A percentile compares a stretch with the other conserved stretches of the same genome.
phyloP scores from a whole-genome alignment of 1,140 invertebrate genomes.

The Frieseomelitta varia region DNA sequence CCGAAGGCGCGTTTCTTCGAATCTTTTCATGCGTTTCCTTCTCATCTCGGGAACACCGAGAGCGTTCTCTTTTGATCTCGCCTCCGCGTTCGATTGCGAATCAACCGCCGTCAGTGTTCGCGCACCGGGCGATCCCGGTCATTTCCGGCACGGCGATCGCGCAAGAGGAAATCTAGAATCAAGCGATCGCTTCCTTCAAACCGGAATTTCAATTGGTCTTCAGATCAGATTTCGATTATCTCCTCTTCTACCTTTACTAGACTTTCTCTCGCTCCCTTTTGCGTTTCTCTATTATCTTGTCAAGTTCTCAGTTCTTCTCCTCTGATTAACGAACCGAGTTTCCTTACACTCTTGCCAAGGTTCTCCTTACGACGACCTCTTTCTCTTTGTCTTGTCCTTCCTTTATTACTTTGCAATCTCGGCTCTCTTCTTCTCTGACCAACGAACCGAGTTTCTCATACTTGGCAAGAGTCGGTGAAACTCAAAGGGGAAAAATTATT shows the following conservation, averaged over 20 bases:
- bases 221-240: too few relatives aligned
- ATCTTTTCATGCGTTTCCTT: conserved; percentile 37
- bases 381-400: neutral
- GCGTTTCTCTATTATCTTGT: neutral
- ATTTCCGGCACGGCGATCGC: neutral
- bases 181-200: too few relatives aligned
- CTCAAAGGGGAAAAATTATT: neutral
- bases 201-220: neutral
- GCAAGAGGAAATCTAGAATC: neutral
- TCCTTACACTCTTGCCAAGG: neutral
- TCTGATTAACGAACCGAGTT: neutral
- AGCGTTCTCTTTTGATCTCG: neutral
- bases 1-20: neutral
- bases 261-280: neutral
- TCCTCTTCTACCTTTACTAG: too few relatives aligned
- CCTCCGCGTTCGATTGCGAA: neutral
- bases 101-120: neutral
- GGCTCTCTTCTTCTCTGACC: neutral
- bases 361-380: neutral
- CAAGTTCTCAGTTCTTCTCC: neutral
- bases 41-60: conserved; percentile 31
- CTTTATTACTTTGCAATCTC: neutral
- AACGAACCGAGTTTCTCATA: neutral
- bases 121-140: neutral
- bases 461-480: neutral